These are phyloP conservation scores for Catostylus mosaicus DNA, from an alignment of 30 jellyfish, hydroid and myxozoan genomes.

Conservation along the genomic window DNA sequence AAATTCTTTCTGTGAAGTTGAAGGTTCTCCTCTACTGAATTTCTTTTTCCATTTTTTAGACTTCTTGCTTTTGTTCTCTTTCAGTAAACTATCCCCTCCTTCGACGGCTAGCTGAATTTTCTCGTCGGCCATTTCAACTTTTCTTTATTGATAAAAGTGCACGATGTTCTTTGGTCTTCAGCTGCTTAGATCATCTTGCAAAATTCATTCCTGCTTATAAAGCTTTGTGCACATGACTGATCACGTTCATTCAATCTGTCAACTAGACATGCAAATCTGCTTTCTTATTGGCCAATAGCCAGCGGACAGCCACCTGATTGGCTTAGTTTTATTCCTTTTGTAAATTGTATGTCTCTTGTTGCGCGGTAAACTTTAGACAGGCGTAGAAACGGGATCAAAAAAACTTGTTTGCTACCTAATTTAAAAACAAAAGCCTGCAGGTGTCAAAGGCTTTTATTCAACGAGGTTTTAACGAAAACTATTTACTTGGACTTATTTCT, in stretches of 20 bases:
- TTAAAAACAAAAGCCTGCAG: conserved; percentile 6
- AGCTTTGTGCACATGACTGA: conserved; percentile 49
- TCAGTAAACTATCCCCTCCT: neutral
- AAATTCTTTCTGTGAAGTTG: conserved; percentile 10
- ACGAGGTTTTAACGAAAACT: neutral
- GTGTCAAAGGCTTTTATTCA: conserved; percentile 18
- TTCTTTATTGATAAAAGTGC: neutral
- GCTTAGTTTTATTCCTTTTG: neutral
- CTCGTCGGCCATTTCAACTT: neutral
- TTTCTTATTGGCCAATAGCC: neutral
- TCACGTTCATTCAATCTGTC: conserved; percentile 16
- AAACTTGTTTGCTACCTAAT: neutral
- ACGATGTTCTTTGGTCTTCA: neutral
- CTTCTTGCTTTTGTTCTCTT: conserved; percentile 24
- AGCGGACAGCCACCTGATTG: neutral
- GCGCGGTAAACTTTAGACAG: neutral
- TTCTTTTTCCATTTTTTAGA: conserved; percentile 66
- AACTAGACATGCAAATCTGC: neutral
- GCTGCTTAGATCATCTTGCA: conserved; percentile 44
- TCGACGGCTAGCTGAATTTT: neutral
- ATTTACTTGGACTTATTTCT: neutral
- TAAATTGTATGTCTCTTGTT: neutral
- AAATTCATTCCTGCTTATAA: conserved; percentile 31
- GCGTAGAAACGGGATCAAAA: conserved; percentile 29
- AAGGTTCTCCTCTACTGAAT: conserved; percentile 33